A percentile compares a stretch with the other conserved stretches of the same genome.
These are phyloP conservation scores for Chymomyza costata DNA, from an alignment of 1,140 invertebrate species.

Conservation along the genomic window DNA sequence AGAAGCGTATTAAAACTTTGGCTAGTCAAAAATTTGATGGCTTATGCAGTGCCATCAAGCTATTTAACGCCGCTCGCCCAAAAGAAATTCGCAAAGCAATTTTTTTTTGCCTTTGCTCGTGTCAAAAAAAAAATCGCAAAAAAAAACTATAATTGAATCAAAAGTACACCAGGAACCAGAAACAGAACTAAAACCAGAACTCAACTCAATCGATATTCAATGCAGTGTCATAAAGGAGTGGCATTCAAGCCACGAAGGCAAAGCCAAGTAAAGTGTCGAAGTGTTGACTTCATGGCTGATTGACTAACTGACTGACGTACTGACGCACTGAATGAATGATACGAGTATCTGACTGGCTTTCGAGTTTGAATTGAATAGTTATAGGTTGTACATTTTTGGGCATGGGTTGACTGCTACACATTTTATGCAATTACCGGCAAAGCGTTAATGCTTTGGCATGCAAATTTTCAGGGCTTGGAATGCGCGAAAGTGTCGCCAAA, in stretches of 20 bases:
- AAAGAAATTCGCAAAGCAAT: no score
- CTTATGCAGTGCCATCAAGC: no score
- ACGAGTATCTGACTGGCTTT: no score
- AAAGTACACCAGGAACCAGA: slow-evolving; percentile 26
- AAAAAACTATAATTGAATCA: slow-evolving; percentile 61
- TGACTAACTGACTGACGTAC: slow-evolving; percentile 1
- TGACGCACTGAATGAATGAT: no score
- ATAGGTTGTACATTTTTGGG: no score
- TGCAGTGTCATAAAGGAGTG: slow-evolving; percentile 27
- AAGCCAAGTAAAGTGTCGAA: slow-evolving; percentile 50
- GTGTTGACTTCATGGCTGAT: slow-evolving; percentile 40
- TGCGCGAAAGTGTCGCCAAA: slow-evolving; percentile 41
- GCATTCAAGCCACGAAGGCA: slow-evolving; percentile 37
- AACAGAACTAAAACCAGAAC: neutral
- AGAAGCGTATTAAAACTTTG: no score
- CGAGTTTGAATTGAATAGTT: no score
- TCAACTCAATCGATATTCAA: slow-evolving; percentile 54
- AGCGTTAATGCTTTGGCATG: slow-evolving; percentile 67
- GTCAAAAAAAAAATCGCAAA: no score
- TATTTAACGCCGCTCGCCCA: no score
- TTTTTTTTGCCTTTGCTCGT: slow-evolving; percentile 36
- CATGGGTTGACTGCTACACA: no score
- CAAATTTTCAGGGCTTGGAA: slow-evolving; percentile 53
- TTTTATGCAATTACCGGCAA: slow-evolving; percentile 33
- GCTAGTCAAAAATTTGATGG: no score